These are phyloP conservation scores for Heliconius ethilla DNA, from an alignment of 2,888 invertebrate species.

Conservation along the genomic window DNA sequence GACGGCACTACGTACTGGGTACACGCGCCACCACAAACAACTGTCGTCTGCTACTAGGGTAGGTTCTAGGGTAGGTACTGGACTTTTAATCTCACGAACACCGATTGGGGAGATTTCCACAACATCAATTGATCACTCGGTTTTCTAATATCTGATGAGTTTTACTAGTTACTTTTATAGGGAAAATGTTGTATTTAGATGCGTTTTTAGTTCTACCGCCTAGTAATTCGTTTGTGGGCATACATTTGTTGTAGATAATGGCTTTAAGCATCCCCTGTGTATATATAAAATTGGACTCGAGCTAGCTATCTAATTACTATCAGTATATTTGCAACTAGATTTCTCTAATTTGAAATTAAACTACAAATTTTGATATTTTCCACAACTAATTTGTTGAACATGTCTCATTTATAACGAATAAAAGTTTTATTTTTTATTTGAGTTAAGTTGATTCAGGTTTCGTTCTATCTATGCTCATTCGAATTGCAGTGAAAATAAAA, in stretches of 20 bases:
- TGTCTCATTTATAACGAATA: background rate
- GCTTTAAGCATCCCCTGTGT: slow-evolving; percentile 33
- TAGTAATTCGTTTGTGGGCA: slow-evolving; percentile 30
- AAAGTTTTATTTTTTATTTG: background rate
- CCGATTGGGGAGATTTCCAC: slow-evolving; percentile 41
- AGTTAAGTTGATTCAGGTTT: background rate
- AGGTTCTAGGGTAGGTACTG: slow-evolving; percentile 39
- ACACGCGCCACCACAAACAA: slow-evolving; percentile 63
- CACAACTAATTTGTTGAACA: background rate
- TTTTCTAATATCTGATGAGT: slow-evolving; percentile 41
- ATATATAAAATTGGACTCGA: slow-evolving; percentile 34
- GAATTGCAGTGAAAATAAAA: slow-evolving; percentile 42
- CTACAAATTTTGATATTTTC: slow-evolving; percentile 1
- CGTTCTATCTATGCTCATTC: slow-evolving; percentile 19
- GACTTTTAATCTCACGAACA: slow-evolving; percentile 76
- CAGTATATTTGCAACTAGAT: slow-evolving; percentile 34
- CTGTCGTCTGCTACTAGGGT: slow-evolving; percentile 49
- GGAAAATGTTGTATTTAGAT: slow-evolving; percentile 24
- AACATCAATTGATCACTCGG: slow-evolving; percentile 43
- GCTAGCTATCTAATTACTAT: slow-evolving; percentile 33
- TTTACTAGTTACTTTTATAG: slow-evolving; percentile 39
- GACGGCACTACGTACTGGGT: slow-evolving; percentile 43
- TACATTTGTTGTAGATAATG: slow-evolving; percentile 33
- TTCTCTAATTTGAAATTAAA: slow-evolving; percentile 25
- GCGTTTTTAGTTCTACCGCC: slow-evolving; percentile 23